Evolutionary conservation across 2,797 vertebrate species (phyloP), one percentile per base, ranked within the genome.

Genomic region (Bradypodion ventrale): DNA sequence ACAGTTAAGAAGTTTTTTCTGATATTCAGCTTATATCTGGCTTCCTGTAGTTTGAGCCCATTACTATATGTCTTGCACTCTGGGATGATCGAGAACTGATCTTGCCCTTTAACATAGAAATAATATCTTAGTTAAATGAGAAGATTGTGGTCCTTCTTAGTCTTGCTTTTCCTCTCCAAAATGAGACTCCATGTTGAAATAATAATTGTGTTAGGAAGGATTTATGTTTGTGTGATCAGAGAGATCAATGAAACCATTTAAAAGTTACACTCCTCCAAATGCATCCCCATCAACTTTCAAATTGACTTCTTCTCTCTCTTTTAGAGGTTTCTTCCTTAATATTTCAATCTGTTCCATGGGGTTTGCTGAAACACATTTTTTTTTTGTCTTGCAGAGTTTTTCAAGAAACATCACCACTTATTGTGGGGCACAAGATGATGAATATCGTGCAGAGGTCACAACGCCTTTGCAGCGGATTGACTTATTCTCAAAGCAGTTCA

Each of bases 381-480:
- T n/a, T 94, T 96, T 94, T n/a, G n/a, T 91, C 92, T 92, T 95
- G 87, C 96, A 99, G 98, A 98, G 93, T 78, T 97, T 97, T 40
- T 95, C 97, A 35, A 97, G 97, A 80, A 98, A 98, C 85, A n/a
- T n/a, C n/a, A 94, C 95, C 25, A 96, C 95, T 0, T 95, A 94
- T 91, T 99, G 98, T 84, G 97, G 97, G 92, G 96, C 94, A 1
- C 97, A 97, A 35, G 97, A 96, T 87, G 97, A 97, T 88, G 96
- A 97, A 76, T 98, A 98, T 91, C 97, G 97, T 29, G 95, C 99
- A 27, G 97, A 99, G 95, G 97, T 98, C 89, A 98, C 97, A 0
- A 97, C 96, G 87, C 96, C 97, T 82, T 94, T 98, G 87, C 96
- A 97, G n/a, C 96, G 98, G 4, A 93, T 99, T 83, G 98, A 99